Evolutionary conservation across 2,888 invertebrate species (phyloP).

Genomic region (Meliscaeva auricollis): DNA sequence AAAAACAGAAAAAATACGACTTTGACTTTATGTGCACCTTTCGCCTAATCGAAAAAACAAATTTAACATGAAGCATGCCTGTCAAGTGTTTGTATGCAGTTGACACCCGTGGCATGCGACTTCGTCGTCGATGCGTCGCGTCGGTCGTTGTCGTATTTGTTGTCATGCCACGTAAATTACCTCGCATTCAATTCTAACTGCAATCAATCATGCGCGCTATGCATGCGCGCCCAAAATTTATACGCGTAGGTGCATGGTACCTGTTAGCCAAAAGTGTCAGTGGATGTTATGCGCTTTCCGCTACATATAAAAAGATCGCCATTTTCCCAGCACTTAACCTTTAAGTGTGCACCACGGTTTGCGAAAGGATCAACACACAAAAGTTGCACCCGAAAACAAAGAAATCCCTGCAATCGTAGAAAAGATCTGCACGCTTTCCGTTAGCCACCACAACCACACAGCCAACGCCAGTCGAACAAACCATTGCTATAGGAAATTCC

Average conservation of each 20-base stretch:
- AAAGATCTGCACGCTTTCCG: conserved; percentile 55
- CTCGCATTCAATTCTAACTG: conserved; percentile 39
- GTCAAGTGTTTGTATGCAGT: conserved; percentile 41
- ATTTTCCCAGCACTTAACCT: conserved; percentile 71
- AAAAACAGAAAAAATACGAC: conserved; percentile 18
- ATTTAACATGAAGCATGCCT: conserved; percentile 44
- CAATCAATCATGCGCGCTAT: conserved; percentile 70
- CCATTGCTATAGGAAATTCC: conserved; percentile 47
- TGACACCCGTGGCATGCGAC: conserved; percentile 67
- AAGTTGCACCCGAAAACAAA: conserved; percentile 54
- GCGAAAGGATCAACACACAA: conserved; percentile 53
- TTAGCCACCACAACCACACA: conserved; percentile 11
- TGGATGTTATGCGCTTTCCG: background rate
- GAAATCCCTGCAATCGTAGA: conserved; percentile 63
- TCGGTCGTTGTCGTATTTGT: no score
- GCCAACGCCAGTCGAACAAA: background rate
- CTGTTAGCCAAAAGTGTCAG: conserved; percentile 60
- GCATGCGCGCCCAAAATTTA: conserved; percentile 29
- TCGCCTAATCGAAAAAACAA: conserved; percentile 41
- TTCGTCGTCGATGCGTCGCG: conserved; percentile 4
- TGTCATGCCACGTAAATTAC: conserved; percentile 53
- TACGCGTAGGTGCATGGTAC: conserved; percentile 61
- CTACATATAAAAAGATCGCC: conserved; percentile 44
- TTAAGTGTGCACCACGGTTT: conserved; percentile 42
- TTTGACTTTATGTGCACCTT: conserved; percentile 49